phyloP scores from a whole-genome alignment of 2,888 invertebrate species.

The Oxytorus armatus region DNA sequence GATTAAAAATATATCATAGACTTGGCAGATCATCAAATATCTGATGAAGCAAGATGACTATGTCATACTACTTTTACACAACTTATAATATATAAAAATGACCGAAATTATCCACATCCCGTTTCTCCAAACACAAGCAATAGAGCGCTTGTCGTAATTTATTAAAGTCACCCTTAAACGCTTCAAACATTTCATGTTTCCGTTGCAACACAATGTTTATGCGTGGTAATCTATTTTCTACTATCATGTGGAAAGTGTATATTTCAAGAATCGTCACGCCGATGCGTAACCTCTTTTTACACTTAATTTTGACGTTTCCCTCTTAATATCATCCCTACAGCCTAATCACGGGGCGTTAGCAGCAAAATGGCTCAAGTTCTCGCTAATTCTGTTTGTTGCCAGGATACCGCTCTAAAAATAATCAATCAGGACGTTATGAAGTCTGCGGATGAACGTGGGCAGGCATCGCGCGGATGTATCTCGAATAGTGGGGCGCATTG shows the following conservation, averaged over 20 bases:
- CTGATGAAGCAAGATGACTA: too few species aligned
- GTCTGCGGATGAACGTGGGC: neutral
- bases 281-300: neutral
- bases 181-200: too few species aligned
- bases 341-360: neutral
- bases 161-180: too few species aligned
- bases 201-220: too few species aligned
- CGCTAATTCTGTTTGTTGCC: constrained; percentile 7
- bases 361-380: neutral
- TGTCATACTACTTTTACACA: too few species aligned
- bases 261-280: neutral
- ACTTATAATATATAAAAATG: too few species aligned
- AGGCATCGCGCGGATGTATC: constrained; percentile 75
- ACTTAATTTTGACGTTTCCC: neutral
- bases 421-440: neutral
- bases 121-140: neutral
- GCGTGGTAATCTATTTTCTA: neutral
- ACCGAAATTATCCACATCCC: too few species aligned
- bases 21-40: too few species aligned
- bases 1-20: too few species aligned
- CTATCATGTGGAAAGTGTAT: neutral
- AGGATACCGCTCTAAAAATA: constrained; percentile 18
- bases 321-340: neutral
- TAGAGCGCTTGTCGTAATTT: too few species aligned
- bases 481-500: constrained; percentile 82